Base-by-base conservation (phyloP, 1,140 invertebrate species). In the Hyles euphorbiae region DNA sequence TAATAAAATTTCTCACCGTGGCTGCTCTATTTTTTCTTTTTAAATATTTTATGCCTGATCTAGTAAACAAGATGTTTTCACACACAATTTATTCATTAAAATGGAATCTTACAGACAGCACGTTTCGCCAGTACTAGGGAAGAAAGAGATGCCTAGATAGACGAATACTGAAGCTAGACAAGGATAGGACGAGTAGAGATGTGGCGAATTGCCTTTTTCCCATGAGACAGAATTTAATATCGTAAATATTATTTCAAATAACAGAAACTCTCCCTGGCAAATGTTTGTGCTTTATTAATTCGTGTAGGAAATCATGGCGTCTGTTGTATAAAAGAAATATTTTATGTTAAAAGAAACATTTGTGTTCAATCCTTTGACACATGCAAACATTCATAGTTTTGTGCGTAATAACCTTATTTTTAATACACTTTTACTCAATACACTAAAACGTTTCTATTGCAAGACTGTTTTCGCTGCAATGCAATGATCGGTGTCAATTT, bases 201-300 rank as follows among this genome's bases (percentile, higher is more conserved):
- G 43, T 40, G 34, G 58, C 12, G 58, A 53, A 59, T 48, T 53
- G 33, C 51, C 22, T 44, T 8, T 36, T 34, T 59, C 58, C 44
- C 58, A 3, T 12, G 51, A 45, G 51, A 53, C 51, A 53, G 58
- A 59, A 59, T 59, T 59, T 59, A 59, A 59, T 59, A 59, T 59
- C 51, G 50, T 53, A 53, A 58, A 59, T 51, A 59, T 59, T 53
- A 53, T 59, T 53, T 40, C 58, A 59, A 59, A 59, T 53, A 53
- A 59, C 58, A 59, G 51, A 59, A 53, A 53, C 32, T 59, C 50
- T 52, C 32, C 51, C 53, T 34, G 44, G 33, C 52, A 48, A 53
- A 52, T 58, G 48, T 45, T 58, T 34, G 56, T n/a, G 49, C 50
- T 52, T 58, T 58, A 51, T 50, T 58, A 58, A 58, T 22, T 58